Evolutionary conservation across 2,797 vertebrate species (phyloP), one percentile per base, ranked within the genome.

Genomic region (Pempheris klunzingeri): DNA sequence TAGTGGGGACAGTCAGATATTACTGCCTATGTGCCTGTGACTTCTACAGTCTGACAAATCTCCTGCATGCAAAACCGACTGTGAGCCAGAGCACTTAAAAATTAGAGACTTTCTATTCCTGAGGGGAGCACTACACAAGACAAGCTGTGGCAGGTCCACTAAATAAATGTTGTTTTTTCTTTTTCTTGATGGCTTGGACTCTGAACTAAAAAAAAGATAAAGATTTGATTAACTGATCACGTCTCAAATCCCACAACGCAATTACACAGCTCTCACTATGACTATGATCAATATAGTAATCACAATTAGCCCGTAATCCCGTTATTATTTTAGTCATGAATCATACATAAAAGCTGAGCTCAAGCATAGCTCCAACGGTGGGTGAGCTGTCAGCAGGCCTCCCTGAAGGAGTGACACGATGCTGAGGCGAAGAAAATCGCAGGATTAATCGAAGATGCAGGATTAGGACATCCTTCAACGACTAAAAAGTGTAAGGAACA

Each of bases 241-340:
- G 30, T 55, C 26, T 59, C 49, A 53, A n/a, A 60, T 36, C 62
- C 14, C 18, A 43, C 30, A 17, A 17, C 41, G 32, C 32, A 30
- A 55, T 72, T n/a, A 49, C 49, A 34, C 62, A 32, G 20, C 17
- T 69, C 38, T 64, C 39, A 50, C 49, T 26, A 1, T 71, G 65
- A 46, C 71, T 78, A 67, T 22, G 43, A 24, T 53, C 39, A 74
- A 39, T 64, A 30, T 4, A 53, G 36, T 44, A 7, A 72, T 62
- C 46, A 41, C 17, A 71, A 78, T 78, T 34, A 70, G 17, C 39
- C n/a, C 39, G 15, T 69, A 52, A 78, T 38, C 15, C 32, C 58
- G 30, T 66, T 67, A 58, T 77, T 57, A 52, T 24, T 34, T 44
- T 36, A 44, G 36, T 11, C 22, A 38, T 43, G 17, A n/a, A n/a